Percentiles rank a stretch among this genome's conserved stretches.
Conservation (phyloP, 1,140 invertebrate species). For the Whitmania pigra region DNA sequence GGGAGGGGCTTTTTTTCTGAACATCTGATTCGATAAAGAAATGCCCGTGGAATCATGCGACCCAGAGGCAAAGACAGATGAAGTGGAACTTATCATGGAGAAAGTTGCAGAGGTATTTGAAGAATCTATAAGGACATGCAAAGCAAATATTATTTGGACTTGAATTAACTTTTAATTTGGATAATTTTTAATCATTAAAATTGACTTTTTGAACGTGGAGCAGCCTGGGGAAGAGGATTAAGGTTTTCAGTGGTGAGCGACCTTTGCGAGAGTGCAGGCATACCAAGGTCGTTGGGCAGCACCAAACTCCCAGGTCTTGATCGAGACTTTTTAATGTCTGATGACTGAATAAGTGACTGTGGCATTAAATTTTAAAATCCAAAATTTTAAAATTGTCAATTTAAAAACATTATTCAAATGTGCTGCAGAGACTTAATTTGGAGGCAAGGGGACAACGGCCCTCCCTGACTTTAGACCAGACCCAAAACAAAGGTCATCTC, state of each 20-base stretch:
- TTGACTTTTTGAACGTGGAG: background rate
- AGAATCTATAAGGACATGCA: background rate
- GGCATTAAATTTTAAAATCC: no score
- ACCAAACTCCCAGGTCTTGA: constrained; percentile 25
- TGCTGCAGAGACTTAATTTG: no score
- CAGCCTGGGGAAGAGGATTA: background rate
- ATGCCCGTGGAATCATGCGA: no score
- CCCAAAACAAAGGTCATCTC: no score
- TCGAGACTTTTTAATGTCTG: constrained; percentile 19
- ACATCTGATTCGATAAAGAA: background rate
- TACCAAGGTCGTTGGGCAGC: constrained; percentile 8
- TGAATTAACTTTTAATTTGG: no score
- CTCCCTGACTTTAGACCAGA: no score
- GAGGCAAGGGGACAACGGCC: no score
- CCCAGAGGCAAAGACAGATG: no score
- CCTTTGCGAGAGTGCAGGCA: background rate
- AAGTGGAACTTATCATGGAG: background rate
- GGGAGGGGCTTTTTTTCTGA: constrained; percentile 26
- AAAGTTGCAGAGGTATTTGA: constrained; percentile 4
- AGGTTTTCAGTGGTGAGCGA: constrained; percentile 23
- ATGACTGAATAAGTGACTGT: constrained; percentile 14
- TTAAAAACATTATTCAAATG: no score
- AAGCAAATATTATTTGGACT: background rate
- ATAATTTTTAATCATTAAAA: no score
- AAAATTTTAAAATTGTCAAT: no score